phyloP scores from a whole-genome alignment of 2,113 vertebrate species.

The Parotia lawesii region DNA sequence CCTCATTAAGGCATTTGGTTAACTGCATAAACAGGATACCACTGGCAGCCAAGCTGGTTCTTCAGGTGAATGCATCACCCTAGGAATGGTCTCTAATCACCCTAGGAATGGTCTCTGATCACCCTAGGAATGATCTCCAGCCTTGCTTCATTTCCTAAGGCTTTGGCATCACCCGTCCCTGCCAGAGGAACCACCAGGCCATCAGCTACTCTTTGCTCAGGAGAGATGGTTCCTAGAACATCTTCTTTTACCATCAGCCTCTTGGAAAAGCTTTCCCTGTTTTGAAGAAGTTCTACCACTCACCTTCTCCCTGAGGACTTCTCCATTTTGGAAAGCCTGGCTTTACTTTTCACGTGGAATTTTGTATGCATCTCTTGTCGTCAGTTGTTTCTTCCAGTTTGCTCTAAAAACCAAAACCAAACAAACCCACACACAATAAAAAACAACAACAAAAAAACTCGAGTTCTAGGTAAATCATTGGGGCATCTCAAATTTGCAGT shows the following conservation, averaged over 20 bases:
- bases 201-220: neutral
- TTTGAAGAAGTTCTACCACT: constrained; percentile 6
- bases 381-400: neutral
- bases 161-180: neutral
- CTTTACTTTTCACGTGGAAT: neutral
- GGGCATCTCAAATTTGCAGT: neutral
- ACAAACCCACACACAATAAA: neutral
- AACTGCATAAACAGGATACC: constrained; percentile 38
- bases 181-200: neutral
- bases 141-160: constrained; percentile 45
- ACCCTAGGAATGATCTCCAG: neutral
- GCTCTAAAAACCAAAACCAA: neutral
- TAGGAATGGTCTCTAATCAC: constrained; percentile 14
- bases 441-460: fast-evolving
- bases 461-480: neutral
- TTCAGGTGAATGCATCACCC: constrained; percentile 17
- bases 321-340: neutral
- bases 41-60: constrained; percentile 47
- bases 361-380: neutral
- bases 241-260: neutral
- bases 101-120: constrained; percentile 6
- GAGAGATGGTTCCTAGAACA: neutral
- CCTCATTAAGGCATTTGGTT: constrained; percentile 52
- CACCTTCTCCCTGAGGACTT: neutral
- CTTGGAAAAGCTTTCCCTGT: neutral